Base-by-base conservation (phyloP, 2,888 invertebrate species). In the Zaprionus lineosus region DNA sequence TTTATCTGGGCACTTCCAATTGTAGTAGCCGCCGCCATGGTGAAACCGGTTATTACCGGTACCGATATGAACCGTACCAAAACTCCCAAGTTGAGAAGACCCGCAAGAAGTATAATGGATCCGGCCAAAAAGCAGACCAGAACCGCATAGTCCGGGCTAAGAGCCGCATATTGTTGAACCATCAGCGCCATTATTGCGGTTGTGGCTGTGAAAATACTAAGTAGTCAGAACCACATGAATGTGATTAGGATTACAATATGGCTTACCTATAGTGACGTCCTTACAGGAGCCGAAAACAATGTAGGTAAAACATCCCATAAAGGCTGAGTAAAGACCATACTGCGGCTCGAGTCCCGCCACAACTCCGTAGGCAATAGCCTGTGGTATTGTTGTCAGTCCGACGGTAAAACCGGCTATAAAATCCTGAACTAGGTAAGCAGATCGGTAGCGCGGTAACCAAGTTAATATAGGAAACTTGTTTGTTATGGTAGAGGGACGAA, bases 241-340 rank as follows among this genome's bases (percentile, higher is more conserved):
- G 6, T 2, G 7, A n/a, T 7, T n/a, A 33, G n/a, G 6, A 18
- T 9, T 5, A 8, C 2, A 15, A 9, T 2, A 15, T 15, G 4
- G 19, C 74, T 72, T 83, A 89, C 98, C 95, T 40, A 96, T 94
- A 34, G 95, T 94, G 0, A 95, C 93, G 86, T 95, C 94, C 87
- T 95, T 95, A 79, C 94, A 94, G 55, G 96, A 96, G 2, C 98
- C 98, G 86, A 98, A 94, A 55, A 97, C 91, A 9, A 96, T 94
- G 91, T 98, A 98, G 29, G 97, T 93, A 90, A 98, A 97, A 90
- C 97, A 96, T 1, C 97, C 97, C 94, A 97, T 95, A 91, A 98
- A 98, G 0, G 97, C 95, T 1, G 97, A 97, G 90, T 98, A 98
- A 2, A 98, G 91, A 0, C 98, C 98, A 90, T 97, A 96, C 93